A percentile compares a stretch with the other conserved stretches of the same genome.
Conservation (phyloP, 2,113 vertebrate genomes). For the Rhineura floridana region DNA sequence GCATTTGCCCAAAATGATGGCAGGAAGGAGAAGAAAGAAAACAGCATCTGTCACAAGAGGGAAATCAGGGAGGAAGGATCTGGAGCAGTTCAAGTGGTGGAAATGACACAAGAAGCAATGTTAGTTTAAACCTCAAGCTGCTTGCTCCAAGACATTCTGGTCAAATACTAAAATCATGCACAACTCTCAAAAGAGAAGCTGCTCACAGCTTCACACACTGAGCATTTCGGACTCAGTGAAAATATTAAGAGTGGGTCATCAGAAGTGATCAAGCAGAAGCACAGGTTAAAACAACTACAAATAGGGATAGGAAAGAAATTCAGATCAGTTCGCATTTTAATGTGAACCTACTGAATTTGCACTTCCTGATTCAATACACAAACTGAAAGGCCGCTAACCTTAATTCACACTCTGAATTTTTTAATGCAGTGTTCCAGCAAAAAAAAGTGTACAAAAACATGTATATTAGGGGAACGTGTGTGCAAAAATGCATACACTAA, state of each 20-base stretch:
- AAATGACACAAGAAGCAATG: not conserved
- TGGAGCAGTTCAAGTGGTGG: not conserved
- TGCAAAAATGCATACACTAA: no score
- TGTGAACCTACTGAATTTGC: no score
- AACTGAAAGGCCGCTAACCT: no score
- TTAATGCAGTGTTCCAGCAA: no score
- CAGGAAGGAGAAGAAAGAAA: constrained; percentile 3
- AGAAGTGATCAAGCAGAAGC: not conserved
- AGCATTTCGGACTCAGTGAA: not conserved
- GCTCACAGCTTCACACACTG: not conserved
- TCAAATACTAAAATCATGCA: not conserved
- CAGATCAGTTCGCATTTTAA: no score
- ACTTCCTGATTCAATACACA: no score
- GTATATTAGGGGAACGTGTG: no score
- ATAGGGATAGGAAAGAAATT: not conserved
- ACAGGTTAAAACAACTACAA: not conserved
- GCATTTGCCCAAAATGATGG: constrained; percentile 1
- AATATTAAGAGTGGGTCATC: not conserved
- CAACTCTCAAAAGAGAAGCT: not conserved
- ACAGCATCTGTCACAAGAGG: not conserved
- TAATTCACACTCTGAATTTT: no score
- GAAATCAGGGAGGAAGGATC: not conserved
- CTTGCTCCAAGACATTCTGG: not conserved
- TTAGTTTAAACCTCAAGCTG: not conserved
- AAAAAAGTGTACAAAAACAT: no score